Percentiles rank a stretch among this genome's conserved stretches.
These are phyloP conservation scores for Apotomis betuletana DNA, from an alignment of 2,888 invertebrate species.

Conservation along the genomic window DNA sequence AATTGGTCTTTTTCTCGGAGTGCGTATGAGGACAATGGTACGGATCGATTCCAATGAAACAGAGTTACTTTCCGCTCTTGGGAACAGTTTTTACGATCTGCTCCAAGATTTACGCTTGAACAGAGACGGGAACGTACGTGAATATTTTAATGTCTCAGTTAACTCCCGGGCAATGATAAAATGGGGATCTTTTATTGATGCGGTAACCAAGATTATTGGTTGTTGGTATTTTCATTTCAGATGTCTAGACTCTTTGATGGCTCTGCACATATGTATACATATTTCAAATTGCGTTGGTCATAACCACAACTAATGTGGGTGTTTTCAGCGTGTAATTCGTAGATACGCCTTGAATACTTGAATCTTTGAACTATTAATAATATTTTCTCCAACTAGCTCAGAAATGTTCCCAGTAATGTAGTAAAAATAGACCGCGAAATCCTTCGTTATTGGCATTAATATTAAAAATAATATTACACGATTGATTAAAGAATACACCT, in stretches of 20 bases:
- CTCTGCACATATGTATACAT: background rate
- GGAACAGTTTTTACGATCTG: constrained; percentile 78
- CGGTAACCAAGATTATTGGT: background rate
- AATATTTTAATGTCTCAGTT: constrained; percentile 69
- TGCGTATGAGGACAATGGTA: constrained; percentile 79
- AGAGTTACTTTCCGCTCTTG: constrained; percentile 70
- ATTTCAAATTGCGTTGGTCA: no score
- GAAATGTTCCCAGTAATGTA: no score
- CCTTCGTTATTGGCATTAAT: no score
- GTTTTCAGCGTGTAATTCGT: no score
- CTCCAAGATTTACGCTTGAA: constrained; percentile 73
- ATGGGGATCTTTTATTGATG: constrained; percentile 50
- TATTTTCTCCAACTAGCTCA: no score
- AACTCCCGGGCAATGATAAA: constrained; percentile 44
- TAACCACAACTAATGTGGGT: no score
- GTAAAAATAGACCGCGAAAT: no score
- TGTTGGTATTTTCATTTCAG: constrained; percentile 5
- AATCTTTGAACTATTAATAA: no score
- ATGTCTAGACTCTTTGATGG: constrained; percentile 27
- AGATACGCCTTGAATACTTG: no score
- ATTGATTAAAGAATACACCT: no score
- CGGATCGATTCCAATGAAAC: constrained; percentile 72
- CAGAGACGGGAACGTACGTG: constrained; percentile 63
- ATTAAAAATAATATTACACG: no score
- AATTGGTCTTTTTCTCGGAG: constrained; percentile 77